Conservation (phyloP, 2,888 invertebrate genomes). For the Hirudinaria manillensis region DNA sequence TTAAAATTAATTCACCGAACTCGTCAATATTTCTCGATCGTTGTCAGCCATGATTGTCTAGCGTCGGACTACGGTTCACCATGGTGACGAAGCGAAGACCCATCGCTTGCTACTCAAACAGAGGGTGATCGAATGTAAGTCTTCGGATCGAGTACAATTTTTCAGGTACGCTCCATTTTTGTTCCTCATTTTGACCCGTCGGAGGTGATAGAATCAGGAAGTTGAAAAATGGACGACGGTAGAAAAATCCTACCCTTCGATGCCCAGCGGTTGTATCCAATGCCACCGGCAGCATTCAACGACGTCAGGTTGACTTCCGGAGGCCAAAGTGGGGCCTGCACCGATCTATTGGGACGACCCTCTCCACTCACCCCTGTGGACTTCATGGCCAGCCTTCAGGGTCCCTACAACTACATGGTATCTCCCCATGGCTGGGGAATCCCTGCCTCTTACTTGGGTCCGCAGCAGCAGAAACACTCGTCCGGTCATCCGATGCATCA, state of each 20-base stretch:
- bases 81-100: too few relatives aligned
- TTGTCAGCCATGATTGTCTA: too few relatives aligned
- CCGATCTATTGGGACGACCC: slow-evolving; percentile 3
- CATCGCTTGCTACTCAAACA: too few relatives aligned
- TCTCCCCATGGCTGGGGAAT: not conserved
- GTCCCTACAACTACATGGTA: not conserved
- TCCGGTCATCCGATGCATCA: not conserved
- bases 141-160: too few relatives aligned
- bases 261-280: not conserved
- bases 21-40: too few relatives aligned
- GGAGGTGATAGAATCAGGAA: too few relatives aligned
- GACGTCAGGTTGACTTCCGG: slow-evolving; percentile 2
- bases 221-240: not conserved
- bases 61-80: too few relatives aligned
- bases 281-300: slow-evolving; percentile 8
- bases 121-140: too few relatives aligned
- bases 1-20: too few relatives aligned
- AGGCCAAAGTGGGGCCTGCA: not conserved
- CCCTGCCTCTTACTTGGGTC: not conserved
- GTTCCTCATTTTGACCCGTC: too few relatives aligned
- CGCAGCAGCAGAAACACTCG: slow-evolving; percentile 1
- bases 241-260: not conserved
- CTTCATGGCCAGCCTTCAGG: slow-evolving; percentile 3
- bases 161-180: too few relatives aligned
- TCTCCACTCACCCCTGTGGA: slow-evolving; percentile 1